Conservation (phyloP, 2,113 vertebrate species). For the Nematolebias whitei region DNA sequence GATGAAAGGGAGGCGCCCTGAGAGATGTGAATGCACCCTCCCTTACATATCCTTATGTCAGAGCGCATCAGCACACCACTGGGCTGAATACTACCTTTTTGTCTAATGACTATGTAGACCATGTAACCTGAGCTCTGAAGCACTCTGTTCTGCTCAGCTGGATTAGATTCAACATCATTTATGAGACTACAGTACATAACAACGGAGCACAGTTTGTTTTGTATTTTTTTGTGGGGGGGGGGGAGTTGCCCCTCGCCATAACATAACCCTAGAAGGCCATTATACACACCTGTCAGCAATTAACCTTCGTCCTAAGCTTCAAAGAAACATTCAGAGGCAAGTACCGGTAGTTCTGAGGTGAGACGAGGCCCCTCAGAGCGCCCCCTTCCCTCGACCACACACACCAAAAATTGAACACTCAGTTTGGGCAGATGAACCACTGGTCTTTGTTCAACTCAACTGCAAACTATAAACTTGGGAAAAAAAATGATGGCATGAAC, state of each 20-base stretch:
- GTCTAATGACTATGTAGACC: conserved; percentile 38
- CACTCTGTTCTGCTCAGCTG: conserved; percentile 37
- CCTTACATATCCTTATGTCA: conserved; percentile 41
- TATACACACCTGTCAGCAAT: conserved; percentile 53
- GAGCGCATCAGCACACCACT: conserved; percentile 22
- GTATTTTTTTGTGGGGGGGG: too few species aligned
- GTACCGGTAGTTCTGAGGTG: conserved; percentile 45
- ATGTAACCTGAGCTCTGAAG: conserved; percentile 48
- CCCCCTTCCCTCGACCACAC: conserved; percentile 4
- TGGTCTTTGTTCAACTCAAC: conserved; percentile 17
- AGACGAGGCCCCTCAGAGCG: conserved; percentile 35
- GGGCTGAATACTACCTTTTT: conserved; percentile 22
- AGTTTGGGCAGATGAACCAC: conserved; percentile 17
- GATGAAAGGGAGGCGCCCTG: conserved; percentile 52
- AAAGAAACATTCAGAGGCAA: conserved; percentile 52
- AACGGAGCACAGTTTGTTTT: conserved; percentile 19
- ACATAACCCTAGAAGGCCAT: conserved; percentile 50
- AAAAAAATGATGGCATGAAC: conserved; percentile 19
- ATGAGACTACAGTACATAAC: conserved; percentile 50
- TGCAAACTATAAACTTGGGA: conserved; percentile 8
- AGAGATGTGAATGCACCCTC: conserved; percentile 41
- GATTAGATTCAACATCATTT: conserved; percentile 53
- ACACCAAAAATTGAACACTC: conserved; percentile 2
- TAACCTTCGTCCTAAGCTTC: conserved; percentile 55
- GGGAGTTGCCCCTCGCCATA: conserved; percentile 24